Percentiles rank a stretch among this genome's conserved stretches.
phyloP scores from a whole-genome alignment of 1,140 invertebrate genomes.

The Apis mellifera region DNA sequence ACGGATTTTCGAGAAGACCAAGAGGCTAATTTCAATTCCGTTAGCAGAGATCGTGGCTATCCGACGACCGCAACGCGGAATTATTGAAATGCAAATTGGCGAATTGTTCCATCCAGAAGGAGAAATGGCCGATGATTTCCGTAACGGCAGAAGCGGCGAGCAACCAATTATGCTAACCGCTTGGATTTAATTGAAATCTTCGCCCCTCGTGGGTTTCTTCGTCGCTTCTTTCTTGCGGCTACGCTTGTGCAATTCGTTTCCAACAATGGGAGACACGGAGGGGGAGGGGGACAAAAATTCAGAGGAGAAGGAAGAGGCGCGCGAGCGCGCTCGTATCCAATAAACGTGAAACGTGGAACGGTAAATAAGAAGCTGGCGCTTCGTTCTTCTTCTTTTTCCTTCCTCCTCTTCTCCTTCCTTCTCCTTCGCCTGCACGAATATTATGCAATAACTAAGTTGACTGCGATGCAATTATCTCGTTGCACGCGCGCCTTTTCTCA shows the following conservation, averaged over 20 bases:
- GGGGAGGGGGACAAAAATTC: constrained; percentile 37
- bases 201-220: constrained; percentile 41
- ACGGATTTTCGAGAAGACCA: background rate
- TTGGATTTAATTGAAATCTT: constrained; percentile 56
- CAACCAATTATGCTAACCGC: constrained; percentile 52
- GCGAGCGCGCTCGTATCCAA: constrained; percentile 33
- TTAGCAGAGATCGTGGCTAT: background rate
- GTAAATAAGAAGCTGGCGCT: constrained; percentile 27
- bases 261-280: constrained; percentile 49
- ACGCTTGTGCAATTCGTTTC: constrained; percentile 52
- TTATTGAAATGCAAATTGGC: background rate
- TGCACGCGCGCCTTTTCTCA: constrained; percentile 41
- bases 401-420: constrained; percentile 1
- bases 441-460: constrained; percentile 53
- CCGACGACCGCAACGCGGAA: background rate
- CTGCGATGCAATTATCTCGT: constrained; percentile 42
- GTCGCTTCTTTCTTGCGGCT: background rate
- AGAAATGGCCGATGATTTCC: constrained; percentile 29
- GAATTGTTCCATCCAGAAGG: background rate
- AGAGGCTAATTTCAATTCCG: background rate
- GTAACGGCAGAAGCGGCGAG: background rate
- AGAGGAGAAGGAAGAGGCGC: constrained; percentile 14
- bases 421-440: background rate
- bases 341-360: constrained; percentile 29
- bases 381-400: background rate